Base-by-base conservation (phyloP, 1,140 invertebrate species). In the Drosophila orena region DNA sequence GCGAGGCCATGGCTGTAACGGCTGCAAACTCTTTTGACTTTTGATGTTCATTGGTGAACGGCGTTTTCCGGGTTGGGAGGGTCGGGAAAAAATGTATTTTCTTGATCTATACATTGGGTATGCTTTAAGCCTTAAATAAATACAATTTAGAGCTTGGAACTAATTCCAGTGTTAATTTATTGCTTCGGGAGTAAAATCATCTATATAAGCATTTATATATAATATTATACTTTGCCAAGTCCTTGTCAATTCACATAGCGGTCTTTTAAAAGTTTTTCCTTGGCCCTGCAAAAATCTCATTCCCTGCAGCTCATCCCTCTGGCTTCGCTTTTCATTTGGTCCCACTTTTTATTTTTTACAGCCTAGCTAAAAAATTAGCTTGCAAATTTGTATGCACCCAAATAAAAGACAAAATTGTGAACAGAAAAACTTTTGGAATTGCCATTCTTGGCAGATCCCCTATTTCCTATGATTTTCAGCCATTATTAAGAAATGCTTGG, bases 201-300 rank as follows among this genome's bases (percentile, higher is more conserved):
- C 47, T 70, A 76, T 70, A 76, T 69, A 50, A 53, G 70, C 76
- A 74, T 68, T 77, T 77, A 57, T 81, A 70, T 72, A 47, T 79
- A 17, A 1, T 17, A 53, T 73, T 76, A 53, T 73, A 83, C 75
- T 89, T 83, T 84, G 76, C 84, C 84, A 89, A 89, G 54, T 77
- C 66, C 78, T 88, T 86, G 83, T 88, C 83, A 74, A 74, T 81
- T 79, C 66, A 79, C 69, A 60, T 62, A 65, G 56, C 86, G 66
- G 44, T 60, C 52, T 77, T 81, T 78, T 81, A 86, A 81, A 77
- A 86, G 78, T 75, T 78, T 86, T 86, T 86, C 62, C 65, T 75
- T 65, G 61, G 70, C 81, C 59, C 52, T 49, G 61, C 53, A 43
- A 17, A 58, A 68, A 71, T 76, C 71, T 71, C 49, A 30, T 58